Evolutionary conservation across 1,140 invertebrate species (phyloP), one percentile per base, ranked within the genome.

Genomic region (Cepaea nemoralis): DNA sequence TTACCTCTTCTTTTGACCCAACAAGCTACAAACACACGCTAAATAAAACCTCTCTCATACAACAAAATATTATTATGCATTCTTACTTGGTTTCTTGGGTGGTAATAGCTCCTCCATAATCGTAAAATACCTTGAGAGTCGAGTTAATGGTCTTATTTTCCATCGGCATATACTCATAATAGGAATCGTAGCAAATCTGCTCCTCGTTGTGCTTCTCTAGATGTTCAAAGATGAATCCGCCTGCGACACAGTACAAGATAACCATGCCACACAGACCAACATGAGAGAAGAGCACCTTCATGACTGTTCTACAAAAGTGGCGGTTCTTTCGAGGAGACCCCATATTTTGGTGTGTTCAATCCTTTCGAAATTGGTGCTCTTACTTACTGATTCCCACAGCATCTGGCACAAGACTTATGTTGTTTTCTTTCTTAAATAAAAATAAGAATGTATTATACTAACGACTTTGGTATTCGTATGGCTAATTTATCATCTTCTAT

Each of bases 221-320:
- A 33, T 96, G 95, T 50, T 97, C 93, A 89, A 99, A 99, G 85
- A 98, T 96, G 88, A 98, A 96, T 48, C 97, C 97, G 14, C 97
- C 97, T 67, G 95, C 94, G 55, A 98, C 95, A n/a, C 95, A 96
- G 91, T 98, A 98, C 16, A 96, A 95, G 55, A 99, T 95, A 48
- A 99, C 96, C 59, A 98, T 93, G 75, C 95, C 94, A 84, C 97
- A 96, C 82, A 99, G 95, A 37, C 97, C 97, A 10, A 98, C 95
- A 92, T 98, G 97, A 88, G 96, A 97, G 92, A 98, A 99, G 91
- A 98, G 94, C 92, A 98, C 98, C 31, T 97, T 96, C 67, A 96
- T 94, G 86, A 97, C 95, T 79, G 94, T 93, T 37, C 96, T 94
- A 86, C 95, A 94, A 90, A 94, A 96, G 77, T 81, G 81, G 39